These are phyloP conservation scores for Melitaea athalia DNA, from an alignment of 2,888 invertebrate species.

Conservation along the genomic window DNA sequence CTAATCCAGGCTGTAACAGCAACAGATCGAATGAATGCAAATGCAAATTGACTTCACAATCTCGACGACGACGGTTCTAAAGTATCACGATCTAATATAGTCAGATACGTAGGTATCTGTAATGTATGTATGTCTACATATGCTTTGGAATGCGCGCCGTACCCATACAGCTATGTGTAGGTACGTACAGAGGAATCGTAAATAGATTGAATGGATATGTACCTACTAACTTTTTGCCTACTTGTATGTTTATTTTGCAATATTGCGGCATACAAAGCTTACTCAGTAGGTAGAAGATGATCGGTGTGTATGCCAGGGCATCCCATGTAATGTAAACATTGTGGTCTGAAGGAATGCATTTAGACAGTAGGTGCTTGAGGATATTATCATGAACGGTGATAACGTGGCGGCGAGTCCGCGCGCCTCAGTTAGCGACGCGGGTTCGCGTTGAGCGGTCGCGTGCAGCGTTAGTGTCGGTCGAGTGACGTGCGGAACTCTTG, in stretches of 20 bases:
- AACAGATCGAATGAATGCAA: constrained; percentile 40
- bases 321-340: constrained; percentile 78
- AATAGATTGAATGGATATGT: constrained; percentile 80
- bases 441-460: constrained; percentile 80
- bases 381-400: constrained; percentile 83
- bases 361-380: constrained; percentile 76
- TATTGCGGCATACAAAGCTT: constrained; percentile 61
- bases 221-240: constrained; percentile 70
- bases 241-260: constrained; percentile 65
- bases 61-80: constrained; percentile 43
- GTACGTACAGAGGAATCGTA: constrained; percentile 76
- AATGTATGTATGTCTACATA: constrained; percentile 66
- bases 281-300: constrained; percentile 51
- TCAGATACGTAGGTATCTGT: constrained; percentile 52
- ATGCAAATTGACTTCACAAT: constrained; percentile 44
- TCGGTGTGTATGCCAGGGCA: constrained; percentile 49
- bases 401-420: constrained; percentile 73
- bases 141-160: constrained; percentile 75
- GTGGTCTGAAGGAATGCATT: constrained; percentile 77
- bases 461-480: constrained; percentile 57
- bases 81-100: constrained; percentile 49
- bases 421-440: constrained; percentile 79
- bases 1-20: constrained; percentile 35
- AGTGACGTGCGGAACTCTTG: constrained; percentile 70
- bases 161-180: constrained; percentile 61